Base-by-base conservation (phyloP, 1,140 invertebrate species). In the Pogonus chalceus region DNA sequence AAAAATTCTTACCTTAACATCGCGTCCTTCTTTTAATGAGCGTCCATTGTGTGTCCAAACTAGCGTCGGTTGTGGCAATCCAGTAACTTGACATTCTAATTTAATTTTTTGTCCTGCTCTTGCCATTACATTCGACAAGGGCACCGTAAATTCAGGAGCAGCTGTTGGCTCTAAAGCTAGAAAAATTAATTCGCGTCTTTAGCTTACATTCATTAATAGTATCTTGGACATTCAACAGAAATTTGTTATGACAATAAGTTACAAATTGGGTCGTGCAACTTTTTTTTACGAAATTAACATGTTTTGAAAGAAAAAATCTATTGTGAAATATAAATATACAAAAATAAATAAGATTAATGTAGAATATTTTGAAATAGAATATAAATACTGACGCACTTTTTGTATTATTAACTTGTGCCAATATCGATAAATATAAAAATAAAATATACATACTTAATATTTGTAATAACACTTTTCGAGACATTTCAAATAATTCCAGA, bases 31-130 rank as follows among this genome's bases (percentile, higher is more conserved):
- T 47, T 75, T 74, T 39, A 85, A 66, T 35, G 74, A 71, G 62
- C 79, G 79, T 47, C 79, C 82, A 64, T 87, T 82, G 55, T 85
- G 83, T 52, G 76, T 75, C 88, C 87, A 90, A 56, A 65, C 69
- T 46, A 77, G 43, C 46, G 52, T 72, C 9, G 80, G 82, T 23
- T 68, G 65, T n/a, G 83, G 81, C 51, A 73, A 69, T 53, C 82
- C 82, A 35, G 62, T 69, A 48, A 82, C 76, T 67, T 80, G 72
- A 66, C 84, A 87, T 62, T 86, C 82, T 35, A 88, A 70, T 69
- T 77, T 78, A 50, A 84, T 69, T 65, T 79, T 83, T 58, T 84
- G 79, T 39, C 82, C 83, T 43, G 78, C 76, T 56, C 77, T 65
- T 14, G 76, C 77, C 74, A 83, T 83, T 10, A 79, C 73, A 57